Evolutionary conservation across 1,140 invertebrate species (phyloP).

Genomic region (Heliconius himera): DNA sequence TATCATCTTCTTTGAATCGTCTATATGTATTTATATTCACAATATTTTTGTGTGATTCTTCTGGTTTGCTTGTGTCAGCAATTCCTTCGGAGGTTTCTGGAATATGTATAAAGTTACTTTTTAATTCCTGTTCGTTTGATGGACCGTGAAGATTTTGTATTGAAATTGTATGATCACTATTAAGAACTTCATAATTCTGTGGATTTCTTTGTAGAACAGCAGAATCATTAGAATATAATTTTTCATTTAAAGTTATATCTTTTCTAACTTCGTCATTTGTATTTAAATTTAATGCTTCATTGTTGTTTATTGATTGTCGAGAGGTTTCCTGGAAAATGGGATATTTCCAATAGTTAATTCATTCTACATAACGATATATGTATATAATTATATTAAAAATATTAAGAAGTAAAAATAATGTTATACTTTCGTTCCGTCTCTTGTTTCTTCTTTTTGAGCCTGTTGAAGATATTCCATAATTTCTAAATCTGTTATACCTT

Average conservation of each 20-base stretch:
- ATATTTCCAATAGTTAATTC: background rate
- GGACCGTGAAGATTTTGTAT: background rate
- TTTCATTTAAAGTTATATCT: background rate
- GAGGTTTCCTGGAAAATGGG: background rate
- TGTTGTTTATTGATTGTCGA: background rate
- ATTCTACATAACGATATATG: background rate
- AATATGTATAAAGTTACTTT: background rate
- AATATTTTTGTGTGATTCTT: background rate
- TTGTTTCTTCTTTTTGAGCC: background rate
- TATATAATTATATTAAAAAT: no score
- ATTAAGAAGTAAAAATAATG: background rate
- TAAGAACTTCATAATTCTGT: background rate
- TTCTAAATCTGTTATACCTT: background rate
- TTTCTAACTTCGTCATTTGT: background rate
- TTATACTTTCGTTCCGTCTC: background rate
- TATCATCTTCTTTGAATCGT: background rate
- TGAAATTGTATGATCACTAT: background rate
- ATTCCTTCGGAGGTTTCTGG: background rate
- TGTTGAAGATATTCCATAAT: background rate
- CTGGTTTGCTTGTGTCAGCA: background rate
- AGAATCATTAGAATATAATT: background rate
- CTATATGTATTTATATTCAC: background rate
- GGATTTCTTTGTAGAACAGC: background rate
- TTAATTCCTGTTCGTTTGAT: background rate
- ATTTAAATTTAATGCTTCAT: background rate